Conservation (phyloP, 2,888 invertebrate species). For the Tolmerus cingulatus region DNA sequence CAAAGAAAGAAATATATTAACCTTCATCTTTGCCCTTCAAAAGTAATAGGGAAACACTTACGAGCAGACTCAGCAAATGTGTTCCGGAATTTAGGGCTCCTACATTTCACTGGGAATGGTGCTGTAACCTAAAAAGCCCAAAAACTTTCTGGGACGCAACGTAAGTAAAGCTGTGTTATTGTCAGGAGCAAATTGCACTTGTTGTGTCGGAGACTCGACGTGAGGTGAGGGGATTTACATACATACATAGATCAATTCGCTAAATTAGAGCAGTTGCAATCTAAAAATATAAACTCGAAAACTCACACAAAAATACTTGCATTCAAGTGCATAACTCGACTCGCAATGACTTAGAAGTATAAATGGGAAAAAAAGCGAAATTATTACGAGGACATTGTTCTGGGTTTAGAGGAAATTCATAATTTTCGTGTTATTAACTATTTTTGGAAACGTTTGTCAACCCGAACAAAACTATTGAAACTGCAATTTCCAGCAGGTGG, state of each 20-base stretch:
- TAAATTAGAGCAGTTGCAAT: not conserved
- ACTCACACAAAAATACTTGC: not conserved
- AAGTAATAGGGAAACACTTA: not conserved
- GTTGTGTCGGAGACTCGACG: not conserved
- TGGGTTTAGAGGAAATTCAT: not conserved
- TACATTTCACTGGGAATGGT: not conserved
- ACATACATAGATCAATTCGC: not conserved
- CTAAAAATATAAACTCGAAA: conserved; percentile 3
- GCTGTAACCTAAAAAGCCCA: not conserved
- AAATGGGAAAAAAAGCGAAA: not conserved
- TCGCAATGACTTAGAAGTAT: not conserved
- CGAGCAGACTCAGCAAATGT: not conserved
- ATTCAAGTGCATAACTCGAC: not conserved
- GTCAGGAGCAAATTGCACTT: not conserved
- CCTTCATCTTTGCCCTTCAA: conserved; percentile 19
- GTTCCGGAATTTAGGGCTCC: not conserved
- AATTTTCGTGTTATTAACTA: not conserved
- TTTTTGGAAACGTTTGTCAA: not conserved
- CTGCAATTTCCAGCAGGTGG: not conserved
- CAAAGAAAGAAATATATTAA: not conserved
- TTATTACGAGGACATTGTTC: not conserved
- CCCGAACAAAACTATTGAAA: not conserved
- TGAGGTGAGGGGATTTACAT: not conserved
- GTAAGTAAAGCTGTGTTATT: not conserved
- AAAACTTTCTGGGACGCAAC: not conserved